Conservation (phyloP, 1,140 invertebrate species). For the Heterodera schachtii region DNA sequence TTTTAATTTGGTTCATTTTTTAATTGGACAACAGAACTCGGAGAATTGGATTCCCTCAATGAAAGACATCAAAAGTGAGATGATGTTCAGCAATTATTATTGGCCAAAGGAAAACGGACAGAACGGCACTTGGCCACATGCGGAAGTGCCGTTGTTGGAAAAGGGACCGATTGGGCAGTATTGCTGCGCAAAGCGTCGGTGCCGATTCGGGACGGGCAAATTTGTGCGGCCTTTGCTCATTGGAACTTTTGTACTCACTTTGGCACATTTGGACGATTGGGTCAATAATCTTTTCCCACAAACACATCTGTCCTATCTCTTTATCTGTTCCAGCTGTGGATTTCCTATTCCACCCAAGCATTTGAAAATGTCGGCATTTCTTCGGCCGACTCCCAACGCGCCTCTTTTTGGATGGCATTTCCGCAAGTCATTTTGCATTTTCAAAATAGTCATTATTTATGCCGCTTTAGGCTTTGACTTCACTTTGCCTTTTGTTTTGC, state of each 20-base stretch:
- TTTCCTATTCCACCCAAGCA: constrained; percentile 54
- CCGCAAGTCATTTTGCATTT: constrained; percentile 28
- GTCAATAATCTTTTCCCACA: constrained; percentile 20
- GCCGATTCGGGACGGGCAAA: constrained; percentile 40
- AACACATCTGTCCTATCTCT: background rate
- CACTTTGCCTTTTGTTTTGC: constrained; percentile 46
- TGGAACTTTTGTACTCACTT: constrained; percentile 49
- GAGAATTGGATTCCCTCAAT: constrained; percentile 50
- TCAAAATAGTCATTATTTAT: background rate
- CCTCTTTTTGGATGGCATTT: constrained; percentile 48
- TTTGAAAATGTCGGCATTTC: constrained; percentile 48
- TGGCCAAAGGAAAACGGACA: constrained; percentile 4
- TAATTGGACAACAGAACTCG: constrained; percentile 29
- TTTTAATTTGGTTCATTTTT: background rate
- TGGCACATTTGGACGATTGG: constrained; percentile 54
- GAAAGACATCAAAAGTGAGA: constrained; percentile 41
- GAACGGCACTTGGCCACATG: background rate
- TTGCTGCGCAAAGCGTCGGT: constrained; percentile 10
- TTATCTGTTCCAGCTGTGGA: constrained; percentile 40
- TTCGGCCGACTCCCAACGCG: constrained; percentile 29
- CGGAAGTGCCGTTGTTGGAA: background rate
- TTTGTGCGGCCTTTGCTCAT: constrained; percentile 48
- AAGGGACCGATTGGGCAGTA: background rate
- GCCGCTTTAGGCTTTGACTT: constrained; percentile 33
- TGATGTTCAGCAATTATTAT: background rate